Conservation (phyloP, 2,113 vertebrate species). For the Prinia subflava region DNA sequence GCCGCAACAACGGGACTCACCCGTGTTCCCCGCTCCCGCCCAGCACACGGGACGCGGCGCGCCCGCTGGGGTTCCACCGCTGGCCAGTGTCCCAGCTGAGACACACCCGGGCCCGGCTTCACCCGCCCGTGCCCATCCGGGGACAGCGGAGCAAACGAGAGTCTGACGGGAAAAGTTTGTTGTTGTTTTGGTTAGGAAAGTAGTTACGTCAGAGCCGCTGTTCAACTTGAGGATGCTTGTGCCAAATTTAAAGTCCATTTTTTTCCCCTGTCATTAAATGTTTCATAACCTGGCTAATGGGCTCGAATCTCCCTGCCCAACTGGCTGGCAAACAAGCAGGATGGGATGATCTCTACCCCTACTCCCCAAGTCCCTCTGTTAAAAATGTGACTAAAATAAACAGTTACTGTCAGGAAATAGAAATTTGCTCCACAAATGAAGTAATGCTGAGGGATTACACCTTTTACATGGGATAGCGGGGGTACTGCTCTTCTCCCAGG, state of each 20-base stretch:
- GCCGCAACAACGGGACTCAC: accelerated
- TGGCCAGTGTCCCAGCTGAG: neutral
- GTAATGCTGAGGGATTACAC: neutral
- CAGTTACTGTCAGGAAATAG: neutral
- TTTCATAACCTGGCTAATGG: neutral
- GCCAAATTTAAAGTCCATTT: neutral
- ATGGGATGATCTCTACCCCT: neutral
- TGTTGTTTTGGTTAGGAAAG: neutral
- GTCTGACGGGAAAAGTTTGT: too few species aligned
- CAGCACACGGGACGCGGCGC: accelerated
- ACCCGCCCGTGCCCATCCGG: neutral
- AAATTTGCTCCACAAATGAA: neutral
- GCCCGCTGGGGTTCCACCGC: neutral
- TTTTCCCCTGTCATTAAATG: neutral
- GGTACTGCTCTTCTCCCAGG: neutral
- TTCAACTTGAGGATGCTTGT: neutral
- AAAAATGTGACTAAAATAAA: neutral
- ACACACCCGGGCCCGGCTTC: neutral
- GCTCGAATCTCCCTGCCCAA: neutral
- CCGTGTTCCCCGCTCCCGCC: neutral
- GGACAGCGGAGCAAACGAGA: too few species aligned
- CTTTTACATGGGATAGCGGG: neutral
- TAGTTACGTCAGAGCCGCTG: neutral
- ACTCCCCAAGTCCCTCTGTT: neutral
- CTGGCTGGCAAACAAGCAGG: neutral